These are phyloP conservation scores for Callocephalon fimbriatum DNA, from an alignment of 2,113 vertebrate genomes.

Conservation along the genomic window DNA sequence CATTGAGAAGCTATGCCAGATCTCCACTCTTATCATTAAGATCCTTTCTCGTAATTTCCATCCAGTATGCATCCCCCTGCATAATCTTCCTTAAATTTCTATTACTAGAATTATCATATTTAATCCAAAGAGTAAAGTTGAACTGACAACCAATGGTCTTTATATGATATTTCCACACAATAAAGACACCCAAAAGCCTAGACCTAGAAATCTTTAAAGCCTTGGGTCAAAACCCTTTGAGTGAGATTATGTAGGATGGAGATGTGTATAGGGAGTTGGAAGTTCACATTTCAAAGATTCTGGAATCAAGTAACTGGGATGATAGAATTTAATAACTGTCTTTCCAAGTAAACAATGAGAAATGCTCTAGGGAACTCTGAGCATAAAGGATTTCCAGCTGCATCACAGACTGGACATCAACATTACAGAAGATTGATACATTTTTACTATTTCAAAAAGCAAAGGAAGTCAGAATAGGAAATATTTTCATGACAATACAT, in stretches of 20 bases:
- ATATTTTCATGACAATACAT: neutral
- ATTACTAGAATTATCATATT: neutral
- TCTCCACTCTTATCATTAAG: neutral
- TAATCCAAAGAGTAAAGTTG: neutral
- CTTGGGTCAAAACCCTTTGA: neutral
- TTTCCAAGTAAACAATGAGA: conserved; percentile 16
- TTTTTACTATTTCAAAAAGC: neutral
- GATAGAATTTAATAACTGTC: conserved; percentile 23
- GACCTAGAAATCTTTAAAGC: neutral
- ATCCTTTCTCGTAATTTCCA: neutral
- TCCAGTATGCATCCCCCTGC: neutral
- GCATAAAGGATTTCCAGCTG: neutral
- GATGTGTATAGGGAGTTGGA: neutral
- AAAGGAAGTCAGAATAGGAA: neutral
- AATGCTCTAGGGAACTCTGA: neutral
- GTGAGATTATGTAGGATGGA: neutral
- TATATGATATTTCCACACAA: neutral
- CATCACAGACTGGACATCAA: neutral
- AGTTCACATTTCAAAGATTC: conserved; percentile 16
- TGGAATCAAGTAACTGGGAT: neutral
- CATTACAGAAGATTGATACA: neutral
- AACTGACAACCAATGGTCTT: neutral
- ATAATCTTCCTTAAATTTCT: neutral
- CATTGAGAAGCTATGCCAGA: neutral
- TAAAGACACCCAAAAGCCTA: neutral